Conservation (phyloP, 1,140 invertebrate genomes). For the Lethocerus indicus region DNA sequence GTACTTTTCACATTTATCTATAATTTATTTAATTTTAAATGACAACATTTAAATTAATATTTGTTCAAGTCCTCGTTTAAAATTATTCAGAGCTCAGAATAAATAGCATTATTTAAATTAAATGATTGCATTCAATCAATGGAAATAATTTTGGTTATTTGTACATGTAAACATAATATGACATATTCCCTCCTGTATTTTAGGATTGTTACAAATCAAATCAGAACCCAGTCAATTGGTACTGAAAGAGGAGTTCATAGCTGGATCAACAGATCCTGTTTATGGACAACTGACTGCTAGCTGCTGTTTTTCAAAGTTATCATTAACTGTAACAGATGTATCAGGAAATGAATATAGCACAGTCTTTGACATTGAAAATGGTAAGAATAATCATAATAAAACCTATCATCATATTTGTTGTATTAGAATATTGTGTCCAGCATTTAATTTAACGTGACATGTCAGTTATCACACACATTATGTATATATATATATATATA, state of each 20-base stretch:
- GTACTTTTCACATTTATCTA: no score
- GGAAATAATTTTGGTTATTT: neutral
- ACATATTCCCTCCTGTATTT: neutral
- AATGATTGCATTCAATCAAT: no score
- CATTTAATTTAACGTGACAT: neutral
- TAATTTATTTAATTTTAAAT: no score
- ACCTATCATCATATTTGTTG: neutral
- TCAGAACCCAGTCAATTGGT: conserved; percentile 7
- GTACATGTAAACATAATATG: neutral
- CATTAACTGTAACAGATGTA: conserved; percentile 11
- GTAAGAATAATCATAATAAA: neutral
- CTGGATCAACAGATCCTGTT: conserved; percentile 9
- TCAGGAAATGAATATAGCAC: conserved; percentile 6
- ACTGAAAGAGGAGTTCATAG: conserved; percentile 13
- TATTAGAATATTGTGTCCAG: no score
- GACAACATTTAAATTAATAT: no score
- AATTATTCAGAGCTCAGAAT: no score
- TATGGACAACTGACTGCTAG: conserved; percentile 5
- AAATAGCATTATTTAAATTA: no score
- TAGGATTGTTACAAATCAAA: conserved; percentile 10
- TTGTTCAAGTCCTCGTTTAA: no score
- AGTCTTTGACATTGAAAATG: conserved; percentile 13
- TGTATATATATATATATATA: neutral
- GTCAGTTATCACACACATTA: neutral
- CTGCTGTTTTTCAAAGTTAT: conserved; percentile 11